Evolutionary conservation across 1,140 invertebrate species (phyloP).

Genomic region (Macrocentrus cingulum): DNA sequence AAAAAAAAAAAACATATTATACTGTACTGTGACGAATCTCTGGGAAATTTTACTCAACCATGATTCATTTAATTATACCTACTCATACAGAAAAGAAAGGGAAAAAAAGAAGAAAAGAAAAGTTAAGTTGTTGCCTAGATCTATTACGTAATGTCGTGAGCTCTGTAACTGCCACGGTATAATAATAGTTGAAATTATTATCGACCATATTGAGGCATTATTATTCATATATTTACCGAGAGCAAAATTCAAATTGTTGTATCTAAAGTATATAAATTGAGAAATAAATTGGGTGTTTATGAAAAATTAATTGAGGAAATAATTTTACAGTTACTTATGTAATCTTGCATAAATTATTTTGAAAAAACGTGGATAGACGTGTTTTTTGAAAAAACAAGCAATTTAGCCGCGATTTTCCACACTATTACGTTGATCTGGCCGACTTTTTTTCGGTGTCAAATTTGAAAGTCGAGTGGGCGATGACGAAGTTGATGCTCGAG

Average conservation of each 20-base stretch:
- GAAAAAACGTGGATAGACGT: too few species aligned
- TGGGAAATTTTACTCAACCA: too few species aligned
- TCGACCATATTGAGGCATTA: background rate
- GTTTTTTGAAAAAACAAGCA: too few species aligned
- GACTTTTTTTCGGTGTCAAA: background rate
- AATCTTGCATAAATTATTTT: too few species aligned
- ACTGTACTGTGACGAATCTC: too few species aligned
- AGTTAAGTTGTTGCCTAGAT: constrained; percentile 27
- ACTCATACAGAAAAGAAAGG: too few species aligned
- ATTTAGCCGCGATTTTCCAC: background rate
- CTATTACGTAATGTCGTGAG: constrained; percentile 20
- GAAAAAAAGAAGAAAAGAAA: background rate
- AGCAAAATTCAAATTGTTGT: constrained; percentile 10
- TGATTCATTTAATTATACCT: too few species aligned
- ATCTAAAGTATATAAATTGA: constrained; percentile 5
- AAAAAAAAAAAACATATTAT: too few species aligned
- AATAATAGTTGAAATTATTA: constrained; percentile 7
- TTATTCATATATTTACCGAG: background rate
- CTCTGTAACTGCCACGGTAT: constrained; percentile 8
- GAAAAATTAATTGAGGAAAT: background rate
- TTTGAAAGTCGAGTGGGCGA: background rate
- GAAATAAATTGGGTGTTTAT: constrained; percentile 5
- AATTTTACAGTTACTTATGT: background rate
- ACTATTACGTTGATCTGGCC: background rate
- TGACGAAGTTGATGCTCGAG: background rate